Conservation (phyloP, 2,797 vertebrate genomes). For the Megalops cyprinoides region DNA sequence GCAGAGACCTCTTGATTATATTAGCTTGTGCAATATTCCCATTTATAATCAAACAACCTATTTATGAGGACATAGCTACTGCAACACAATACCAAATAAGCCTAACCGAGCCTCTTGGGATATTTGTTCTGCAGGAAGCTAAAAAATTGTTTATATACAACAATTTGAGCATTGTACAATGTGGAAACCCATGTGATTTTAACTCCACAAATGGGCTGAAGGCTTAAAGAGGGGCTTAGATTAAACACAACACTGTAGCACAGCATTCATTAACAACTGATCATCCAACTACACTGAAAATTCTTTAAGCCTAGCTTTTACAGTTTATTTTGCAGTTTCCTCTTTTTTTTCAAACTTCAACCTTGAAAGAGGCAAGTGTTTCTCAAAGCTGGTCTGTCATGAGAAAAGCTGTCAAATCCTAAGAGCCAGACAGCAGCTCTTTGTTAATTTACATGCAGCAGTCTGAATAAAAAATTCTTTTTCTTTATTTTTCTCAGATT, state of each 20-base stretch:
- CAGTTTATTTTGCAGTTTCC: neutral
- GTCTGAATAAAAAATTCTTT: too few species aligned
- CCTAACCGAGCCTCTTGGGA: neutral
- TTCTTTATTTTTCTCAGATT: too few species aligned
- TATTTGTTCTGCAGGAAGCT: neutral
- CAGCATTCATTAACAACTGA: neutral
- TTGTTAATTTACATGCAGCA: too few species aligned
- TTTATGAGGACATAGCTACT: neutral
- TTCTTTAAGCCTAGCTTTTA: neutral
- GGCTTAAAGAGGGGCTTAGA: neutral
- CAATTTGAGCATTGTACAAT: neutral
- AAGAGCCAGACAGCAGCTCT: neutral
- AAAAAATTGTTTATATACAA: neutral
- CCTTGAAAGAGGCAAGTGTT: neutral
- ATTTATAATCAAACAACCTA: neutral
- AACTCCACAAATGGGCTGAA: neutral
- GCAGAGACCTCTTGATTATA: neutral
- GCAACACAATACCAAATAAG: neutral
- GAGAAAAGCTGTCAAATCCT: neutral
- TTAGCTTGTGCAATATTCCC: neutral
- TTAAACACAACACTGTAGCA: neutral
- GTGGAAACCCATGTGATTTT: neutral
- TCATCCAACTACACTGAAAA: neutral
- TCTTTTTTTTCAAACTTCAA: neutral
- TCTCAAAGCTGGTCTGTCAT: neutral